phyloP scores from a whole-genome alignment of 1,140 invertebrate species.

The Zaprionus kolodkinae region DNA sequence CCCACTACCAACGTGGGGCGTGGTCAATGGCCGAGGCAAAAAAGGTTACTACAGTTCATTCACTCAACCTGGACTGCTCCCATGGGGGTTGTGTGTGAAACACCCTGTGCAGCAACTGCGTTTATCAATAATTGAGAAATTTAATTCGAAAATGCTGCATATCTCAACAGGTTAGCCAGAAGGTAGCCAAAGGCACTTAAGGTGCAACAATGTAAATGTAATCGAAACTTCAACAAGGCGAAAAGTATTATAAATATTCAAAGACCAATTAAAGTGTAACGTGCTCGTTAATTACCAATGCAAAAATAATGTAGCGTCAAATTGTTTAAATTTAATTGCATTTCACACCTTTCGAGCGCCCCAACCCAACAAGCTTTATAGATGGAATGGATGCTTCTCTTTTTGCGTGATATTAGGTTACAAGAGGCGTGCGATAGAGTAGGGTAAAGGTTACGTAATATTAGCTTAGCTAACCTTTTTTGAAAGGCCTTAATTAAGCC shows the following conservation, averaged over 20 bases:
- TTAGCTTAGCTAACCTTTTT: not conserved
- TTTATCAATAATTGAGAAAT: slow-evolving; percentile 43
- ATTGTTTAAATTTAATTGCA: not conserved
- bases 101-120: slow-evolving; percentile 1
- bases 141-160: slow-evolving; percentile 28
- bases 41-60: slow-evolving; percentile 72
- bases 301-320: not conserved
- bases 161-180: slow-evolving; percentile 29
- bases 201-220: slow-evolving; percentile 6
- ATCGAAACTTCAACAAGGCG: not conserved
- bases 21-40: slow-evolving; percentile 21
- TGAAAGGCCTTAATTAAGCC: not conserved
- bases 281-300: slow-evolving; percentile 25
- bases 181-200: not conserved
- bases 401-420: not conserved
- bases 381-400: no score
- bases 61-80: slow-evolving; percentile 28
- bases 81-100: not conserved
- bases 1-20: slow-evolving; percentile 32
- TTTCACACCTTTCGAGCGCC: not conserved
- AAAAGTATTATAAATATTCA: slow-evolving; percentile 57
- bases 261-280: slow-evolving; percentile 39
- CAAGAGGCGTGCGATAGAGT: not conserved
- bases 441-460: not conserved
- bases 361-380: not conserved